Percentiles rank a stretch among this genome's conserved stretches.
These are phyloP conservation scores for Drosophila meridionalis DNA, from an alignment of 2,888 invertebrate genomes.

Conservation along the genomic window DNA sequence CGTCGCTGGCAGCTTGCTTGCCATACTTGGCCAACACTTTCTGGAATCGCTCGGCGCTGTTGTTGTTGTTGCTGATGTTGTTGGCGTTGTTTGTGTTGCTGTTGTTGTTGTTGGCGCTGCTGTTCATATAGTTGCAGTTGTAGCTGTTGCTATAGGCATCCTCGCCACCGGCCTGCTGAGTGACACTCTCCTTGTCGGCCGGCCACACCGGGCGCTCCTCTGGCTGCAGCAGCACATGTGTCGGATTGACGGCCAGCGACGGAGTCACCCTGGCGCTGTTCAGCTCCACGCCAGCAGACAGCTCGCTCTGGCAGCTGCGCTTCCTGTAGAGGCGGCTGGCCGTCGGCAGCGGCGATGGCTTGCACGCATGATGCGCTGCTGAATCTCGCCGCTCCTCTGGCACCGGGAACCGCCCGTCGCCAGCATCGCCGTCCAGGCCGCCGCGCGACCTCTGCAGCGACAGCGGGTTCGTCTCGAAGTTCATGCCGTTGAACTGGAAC, in stretches of 20 bases:
- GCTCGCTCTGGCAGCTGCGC: background rate
- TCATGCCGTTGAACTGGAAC: constrained; percentile 50
- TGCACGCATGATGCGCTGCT: background rate
- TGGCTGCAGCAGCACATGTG: background rate
- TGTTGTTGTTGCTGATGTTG: background rate
- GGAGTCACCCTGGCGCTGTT: background rate
- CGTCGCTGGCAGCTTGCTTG: background rate
- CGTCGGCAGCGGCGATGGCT: background rate
- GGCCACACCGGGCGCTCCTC: background rate
- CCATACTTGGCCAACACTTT: constrained; percentile 26
- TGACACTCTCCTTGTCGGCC: background rate
- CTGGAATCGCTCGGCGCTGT: constrained; percentile 1
- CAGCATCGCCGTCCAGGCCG: constrained; percentile 22
- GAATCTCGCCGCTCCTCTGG: background rate
- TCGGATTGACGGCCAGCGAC: background rate
- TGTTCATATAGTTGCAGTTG: background rate
- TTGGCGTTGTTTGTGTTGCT: background rate
- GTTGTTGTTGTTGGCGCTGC: background rate
- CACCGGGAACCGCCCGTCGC: constrained; percentile 21
- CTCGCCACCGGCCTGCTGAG: background rate
- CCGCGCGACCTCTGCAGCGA: background rate
- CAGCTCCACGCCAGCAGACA: background rate
- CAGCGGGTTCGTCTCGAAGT: constrained; percentile 45
- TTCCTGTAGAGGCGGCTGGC: background rate
- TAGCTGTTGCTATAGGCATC: background rate